Base-by-base conservation (phyloP, 2,888 invertebrate genomes). In the Strigamia transsilvanica region DNA sequence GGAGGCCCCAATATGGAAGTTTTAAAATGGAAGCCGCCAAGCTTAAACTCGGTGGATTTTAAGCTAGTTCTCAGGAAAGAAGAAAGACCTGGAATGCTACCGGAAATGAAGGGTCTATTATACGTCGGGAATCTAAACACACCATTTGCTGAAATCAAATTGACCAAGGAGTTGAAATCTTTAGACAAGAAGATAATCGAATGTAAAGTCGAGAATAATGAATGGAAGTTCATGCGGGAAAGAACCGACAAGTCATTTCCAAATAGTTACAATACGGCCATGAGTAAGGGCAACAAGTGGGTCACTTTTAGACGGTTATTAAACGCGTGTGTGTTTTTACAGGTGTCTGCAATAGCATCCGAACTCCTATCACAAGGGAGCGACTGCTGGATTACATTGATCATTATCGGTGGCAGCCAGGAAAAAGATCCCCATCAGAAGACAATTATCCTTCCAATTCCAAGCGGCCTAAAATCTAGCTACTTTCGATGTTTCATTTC, bases 21-120 rank as follows among this genome's bases (percentile, higher is more conserved):
- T 1, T 90, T 99, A 18, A 99, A 99, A 88, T 99, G 99, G 99
- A 99, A 99, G 87, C 99, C 99, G 0, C 90, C 93, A 3, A 91
- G 93, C 83, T 91, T 96, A 89, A 99, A 99, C 89, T 98, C 98
- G 5, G 94, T 99, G 0, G 99, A 99, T 89, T 99, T 99, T 88
- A 92, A 92, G 86, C 89, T 99, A 83, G 93, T 94, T 88, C 94
- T 99, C 82, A 21, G 32, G 32, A 80, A 23, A 27, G 80, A 80
- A 32, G 32, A 51, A 42, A 18, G 80, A 13, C 80, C 80, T 9
- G 80, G 79, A 21, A 91, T 94, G 84, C 85, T 95, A 34, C 90
- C 91, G 0, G 90, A 89, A 81, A 93, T 92, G 88, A 88, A 93
- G 79, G 95, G 95, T 0, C 90, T 91, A 38, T 90, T 98, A 0